Conservation (phyloP, 1,140 invertebrate genomes). For the Plectrocnemia conspersa region DNA sequence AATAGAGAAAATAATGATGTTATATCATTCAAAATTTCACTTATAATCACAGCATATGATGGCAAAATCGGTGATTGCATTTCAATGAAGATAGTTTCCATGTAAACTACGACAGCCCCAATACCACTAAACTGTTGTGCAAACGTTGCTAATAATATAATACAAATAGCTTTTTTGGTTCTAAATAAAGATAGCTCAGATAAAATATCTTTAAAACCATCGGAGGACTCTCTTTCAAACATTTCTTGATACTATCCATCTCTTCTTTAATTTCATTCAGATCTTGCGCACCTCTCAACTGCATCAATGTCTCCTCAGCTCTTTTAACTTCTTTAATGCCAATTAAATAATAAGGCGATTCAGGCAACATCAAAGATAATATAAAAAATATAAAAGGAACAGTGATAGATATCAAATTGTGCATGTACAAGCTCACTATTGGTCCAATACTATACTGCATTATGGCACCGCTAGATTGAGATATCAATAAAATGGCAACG, state of each 20-base stretch:
- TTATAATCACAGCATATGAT: slow-evolving; percentile 26
- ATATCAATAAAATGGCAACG: slow-evolving; percentile 58
- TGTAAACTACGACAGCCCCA: slow-evolving; percentile 30
- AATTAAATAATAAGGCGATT: slow-evolving; percentile 32
- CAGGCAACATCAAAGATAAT: slow-evolving; percentile 26
- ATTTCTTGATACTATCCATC: slow-evolving; percentile 28
- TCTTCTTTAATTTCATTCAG: slow-evolving; percentile 23
- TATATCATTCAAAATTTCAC: slow-evolving; percentile 24
- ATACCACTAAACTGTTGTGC: slow-evolving; percentile 31
- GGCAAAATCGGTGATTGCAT: slow-evolving; percentile 28
- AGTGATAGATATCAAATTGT: slow-evolving; percentile 21
- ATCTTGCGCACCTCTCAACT: slow-evolving; percentile 20
- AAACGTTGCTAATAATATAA: slow-evolving; percentile 29
- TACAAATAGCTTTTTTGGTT: slow-evolving; percentile 27
- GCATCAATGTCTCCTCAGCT: slow-evolving; percentile 21
- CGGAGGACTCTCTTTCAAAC: slow-evolving; percentile 25
- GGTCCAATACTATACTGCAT: slow-evolving; percentile 45
- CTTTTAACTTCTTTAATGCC: slow-evolving; percentile 20
- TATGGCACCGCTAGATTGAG: slow-evolving; percentile 57
- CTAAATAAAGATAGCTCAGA: slow-evolving; percentile 27
- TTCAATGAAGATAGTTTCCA: slow-evolving; percentile 28
- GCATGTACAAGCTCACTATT: slow-evolving; percentile 36
- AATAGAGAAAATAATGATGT: slow-evolving; percentile 27
- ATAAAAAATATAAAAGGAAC: slow-evolving; percentile 23
- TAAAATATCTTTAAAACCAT: slow-evolving; percentile 25